A percentile compares a stretch with the other conserved stretches of the same genome.
Conservation (phyloP, 2,797 vertebrate species). For the Pangasius mekongensis region DNA sequence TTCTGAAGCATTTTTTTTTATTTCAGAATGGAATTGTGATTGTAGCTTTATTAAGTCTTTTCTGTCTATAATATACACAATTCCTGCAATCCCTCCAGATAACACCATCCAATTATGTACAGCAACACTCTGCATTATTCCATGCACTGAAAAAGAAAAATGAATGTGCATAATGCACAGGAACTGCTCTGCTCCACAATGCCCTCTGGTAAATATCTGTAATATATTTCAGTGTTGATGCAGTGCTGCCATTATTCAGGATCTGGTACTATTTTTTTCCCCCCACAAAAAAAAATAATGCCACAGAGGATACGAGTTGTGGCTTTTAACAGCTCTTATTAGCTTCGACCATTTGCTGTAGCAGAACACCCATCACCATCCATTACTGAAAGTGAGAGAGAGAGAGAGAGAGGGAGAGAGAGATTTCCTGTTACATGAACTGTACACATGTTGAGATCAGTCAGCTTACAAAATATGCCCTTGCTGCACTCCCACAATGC, state of each 20-base stretch:
- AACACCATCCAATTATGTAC: constrained; percentile 34
- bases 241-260: constrained; percentile 43
- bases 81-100: constrained; percentile 1
- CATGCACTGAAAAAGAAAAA: constrained; percentile 29
- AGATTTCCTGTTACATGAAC: constrained; percentile 42
- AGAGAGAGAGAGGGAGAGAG: constrained; percentile 13
- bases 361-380: constrained; percentile 40
- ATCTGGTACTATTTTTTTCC: constrained; percentile 29
- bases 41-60: background rate
- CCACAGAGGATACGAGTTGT: constrained; percentile 44
- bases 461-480: constrained; percentile 52
- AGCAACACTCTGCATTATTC: constrained; percentile 22
- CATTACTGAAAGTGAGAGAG: constrained; percentile 45
- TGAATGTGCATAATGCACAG: constrained; percentile 19
- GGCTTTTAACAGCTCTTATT: constrained; percentile 56
- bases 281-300: constrained; percentile 50
- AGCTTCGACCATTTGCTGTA: constrained; percentile 32
- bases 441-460: constrained; percentile 50
- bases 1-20: background rate
- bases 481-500: constrained; percentile 43
- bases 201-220: constrained; percentile 26
- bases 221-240: constrained; percentile 44
- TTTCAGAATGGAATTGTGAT: background rate
- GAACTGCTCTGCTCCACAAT: constrained; percentile 18
- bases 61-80: constrained; percentile 8